A percentile compares a stretch with the other conserved stretches of the same genome.
phyloP scores from a whole-genome alignment of 2,888 invertebrate species.

The Meandrusa payeni region DNA sequence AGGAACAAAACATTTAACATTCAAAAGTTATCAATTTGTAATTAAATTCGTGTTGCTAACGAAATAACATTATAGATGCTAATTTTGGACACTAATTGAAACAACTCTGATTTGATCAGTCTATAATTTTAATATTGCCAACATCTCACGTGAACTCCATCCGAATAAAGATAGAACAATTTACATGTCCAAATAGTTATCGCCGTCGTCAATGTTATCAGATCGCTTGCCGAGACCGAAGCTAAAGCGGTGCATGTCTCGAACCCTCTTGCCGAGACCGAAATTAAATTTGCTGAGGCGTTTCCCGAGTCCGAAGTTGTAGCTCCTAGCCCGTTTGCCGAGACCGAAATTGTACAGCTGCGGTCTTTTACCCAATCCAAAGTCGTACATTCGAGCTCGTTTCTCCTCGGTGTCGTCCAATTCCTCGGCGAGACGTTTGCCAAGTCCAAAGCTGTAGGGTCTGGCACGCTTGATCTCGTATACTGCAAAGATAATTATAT shows the following conservation, averaged over 20 bases:
- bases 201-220: conserved; percentile 52
- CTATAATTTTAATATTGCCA: not conserved
- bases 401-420: conserved; percentile 55
- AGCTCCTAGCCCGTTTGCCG: conserved; percentile 68
- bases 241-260: conserved; percentile 72
- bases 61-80: too few relatives aligned
- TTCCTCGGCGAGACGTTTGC: conserved; percentile 78
- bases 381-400: conserved; percentile 63
- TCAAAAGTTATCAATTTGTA: too few relatives aligned
- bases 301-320: conserved; percentile 82
- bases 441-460: conserved; percentile 86
- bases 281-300: conserved; percentile 77
- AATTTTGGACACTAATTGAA: not conserved
- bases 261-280: conserved; percentile 79
- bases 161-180: conserved; percentile 32
- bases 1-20: too few relatives aligned
- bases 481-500: conserved; percentile 39
- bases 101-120: too few relatives aligned
- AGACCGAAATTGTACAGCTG: conserved; percentile 74
- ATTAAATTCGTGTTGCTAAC: too few relatives aligned
- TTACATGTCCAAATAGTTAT: conserved; percentile 59
- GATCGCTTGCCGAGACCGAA: conserved; percentile 81
- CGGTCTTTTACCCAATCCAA: conserved; percentile 69
- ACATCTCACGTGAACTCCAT: conserved; percentile 27
- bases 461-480: conserved; percentile 79